Conservation (phyloP, 1,140 invertebrate species). For the Whitmania pigra region DNA sequence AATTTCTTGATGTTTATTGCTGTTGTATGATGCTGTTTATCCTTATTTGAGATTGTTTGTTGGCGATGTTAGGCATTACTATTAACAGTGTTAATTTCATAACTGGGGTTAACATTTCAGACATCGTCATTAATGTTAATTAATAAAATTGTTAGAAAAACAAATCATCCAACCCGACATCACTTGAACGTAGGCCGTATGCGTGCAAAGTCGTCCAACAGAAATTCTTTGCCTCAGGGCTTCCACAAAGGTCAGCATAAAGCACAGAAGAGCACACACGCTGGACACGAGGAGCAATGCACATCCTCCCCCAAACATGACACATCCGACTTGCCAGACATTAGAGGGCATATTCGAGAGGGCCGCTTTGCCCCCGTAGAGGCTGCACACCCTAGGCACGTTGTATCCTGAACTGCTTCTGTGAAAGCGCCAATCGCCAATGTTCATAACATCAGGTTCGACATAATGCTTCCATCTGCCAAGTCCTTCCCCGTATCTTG, state of each 20-base stretch:
- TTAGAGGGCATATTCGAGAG: slow-evolving; percentile 33
- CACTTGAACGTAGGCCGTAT: background rate
- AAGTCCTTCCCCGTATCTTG: too few relatives aligned
- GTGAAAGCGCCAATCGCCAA: too few relatives aligned
- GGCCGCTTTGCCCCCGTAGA: slow-evolving; percentile 32
- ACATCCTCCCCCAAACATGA: slow-evolving; percentile 36
- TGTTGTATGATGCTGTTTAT: background rate
- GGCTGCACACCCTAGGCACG: slow-evolving; percentile 27
- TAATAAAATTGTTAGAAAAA: background rate
- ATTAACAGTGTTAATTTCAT: too few relatives aligned
- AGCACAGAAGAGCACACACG: slow-evolving; percentile 28
- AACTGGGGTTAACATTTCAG: too few relatives aligned
- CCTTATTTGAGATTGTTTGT: background rate
- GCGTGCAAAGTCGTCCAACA: background rate
- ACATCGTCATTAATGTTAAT: background rate
- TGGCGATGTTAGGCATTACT: background rate
- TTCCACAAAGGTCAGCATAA: slow-evolving; percentile 26
- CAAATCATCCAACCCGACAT: background rate
- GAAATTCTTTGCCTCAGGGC: too few relatives aligned
- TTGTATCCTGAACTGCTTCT: too few relatives aligned
- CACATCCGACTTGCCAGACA: slow-evolving; percentile 35
- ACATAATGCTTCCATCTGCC: too few relatives aligned
- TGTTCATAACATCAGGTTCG: too few relatives aligned
- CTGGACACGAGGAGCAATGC: slow-evolving; percentile 32
- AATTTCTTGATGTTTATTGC: background rate